These are phyloP conservation scores for Thalassophryne amazonica DNA, from an alignment of 2,797 vertebrate species.

Conservation along the genomic window DNA sequence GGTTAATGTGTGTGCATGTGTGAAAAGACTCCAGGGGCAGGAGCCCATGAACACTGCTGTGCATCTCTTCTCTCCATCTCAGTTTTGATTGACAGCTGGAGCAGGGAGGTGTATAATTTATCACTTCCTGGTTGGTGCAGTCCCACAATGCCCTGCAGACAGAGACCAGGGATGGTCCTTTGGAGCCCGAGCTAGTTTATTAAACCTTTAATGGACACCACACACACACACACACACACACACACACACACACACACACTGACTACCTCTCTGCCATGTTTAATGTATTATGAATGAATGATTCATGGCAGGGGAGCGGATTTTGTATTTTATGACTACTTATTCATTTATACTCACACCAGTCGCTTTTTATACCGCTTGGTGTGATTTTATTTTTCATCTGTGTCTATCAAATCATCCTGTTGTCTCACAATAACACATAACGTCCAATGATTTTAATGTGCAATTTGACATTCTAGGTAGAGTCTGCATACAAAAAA, in stretches of 20 bases:
- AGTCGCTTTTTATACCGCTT: conserved; percentile 29
- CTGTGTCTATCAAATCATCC: conserved; percentile 5
- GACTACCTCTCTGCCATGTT: conserved; percentile 73
- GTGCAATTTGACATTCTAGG: too few relatives aligned
- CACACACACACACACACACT: conserved; percentile 20
- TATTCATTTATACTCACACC: conserved; percentile 65
- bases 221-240: conserved; percentile 10
- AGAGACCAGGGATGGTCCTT: conserved; percentile 35
- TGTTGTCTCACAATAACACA: conserved; percentile 3
- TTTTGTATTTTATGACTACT: conserved; percentile 66
- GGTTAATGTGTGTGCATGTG: not conserved
- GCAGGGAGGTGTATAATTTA: conserved; percentile 68
- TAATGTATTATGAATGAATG: conserved; percentile 81
- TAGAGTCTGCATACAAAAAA: too few relatives aligned
- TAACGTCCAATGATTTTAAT: too few relatives aligned
- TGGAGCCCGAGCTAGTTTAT: conserved; percentile 62
- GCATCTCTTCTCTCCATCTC: conserved; percentile 53
- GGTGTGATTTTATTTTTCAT: conserved; percentile 14
- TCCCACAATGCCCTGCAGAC: conserved; percentile 56
- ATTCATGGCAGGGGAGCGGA: conserved; percentile 73
- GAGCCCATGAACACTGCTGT: conserved; percentile 2
- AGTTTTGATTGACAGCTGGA: conserved; percentile 65
- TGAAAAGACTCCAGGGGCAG: conserved; percentile 12
- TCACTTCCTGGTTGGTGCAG: conserved; percentile 58
- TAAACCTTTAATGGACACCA: conserved; percentile 61